Evolutionary conservation across 2,888 invertebrate species (phyloP).

Genomic region (Himalopsyche japonica): DNA sequence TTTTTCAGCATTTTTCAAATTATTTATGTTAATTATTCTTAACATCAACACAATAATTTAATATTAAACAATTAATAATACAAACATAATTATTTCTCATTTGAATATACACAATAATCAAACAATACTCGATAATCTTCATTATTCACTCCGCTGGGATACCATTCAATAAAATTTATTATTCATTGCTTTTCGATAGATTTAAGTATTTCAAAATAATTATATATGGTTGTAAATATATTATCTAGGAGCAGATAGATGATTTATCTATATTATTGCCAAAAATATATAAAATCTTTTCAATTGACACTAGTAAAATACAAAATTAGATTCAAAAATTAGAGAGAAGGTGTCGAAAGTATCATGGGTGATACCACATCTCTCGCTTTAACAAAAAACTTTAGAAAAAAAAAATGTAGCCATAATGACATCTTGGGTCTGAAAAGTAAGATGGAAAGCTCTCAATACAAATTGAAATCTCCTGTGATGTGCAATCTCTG

Average conservation of each 20-base stretch:
- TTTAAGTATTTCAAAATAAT: not conserved
- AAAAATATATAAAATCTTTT: not conserved
- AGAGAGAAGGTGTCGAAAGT: too few relatives aligned
- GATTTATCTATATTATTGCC: not conserved
- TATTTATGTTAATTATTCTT: not conserved
- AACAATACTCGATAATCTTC: not conserved
- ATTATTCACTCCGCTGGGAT: not conserved
- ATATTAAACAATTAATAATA: not conserved
- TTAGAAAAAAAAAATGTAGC: too few relatives aligned
- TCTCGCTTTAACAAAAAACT: too few relatives aligned
- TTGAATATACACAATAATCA: not conserved
- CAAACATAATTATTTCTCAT: not conserved
- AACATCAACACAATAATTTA: not conserved
- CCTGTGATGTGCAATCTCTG: too few relatives aligned
- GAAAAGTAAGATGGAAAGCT: too few relatives aligned
- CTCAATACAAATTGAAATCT: too few relatives aligned
- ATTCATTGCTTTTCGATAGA: not conserved
- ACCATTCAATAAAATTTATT: not conserved
- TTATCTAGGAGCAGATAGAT: not conserved
- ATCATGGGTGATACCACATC: too few relatives aligned
- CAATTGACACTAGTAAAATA: not conserved
- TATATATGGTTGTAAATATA: not conserved
- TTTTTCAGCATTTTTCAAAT: not conserved
- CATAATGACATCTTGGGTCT: too few relatives aligned
- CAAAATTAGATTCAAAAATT: not conserved